phyloP scores from a whole-genome alignment of 2,888 invertebrate species.

The Eupithecia centaureata region DNA sequence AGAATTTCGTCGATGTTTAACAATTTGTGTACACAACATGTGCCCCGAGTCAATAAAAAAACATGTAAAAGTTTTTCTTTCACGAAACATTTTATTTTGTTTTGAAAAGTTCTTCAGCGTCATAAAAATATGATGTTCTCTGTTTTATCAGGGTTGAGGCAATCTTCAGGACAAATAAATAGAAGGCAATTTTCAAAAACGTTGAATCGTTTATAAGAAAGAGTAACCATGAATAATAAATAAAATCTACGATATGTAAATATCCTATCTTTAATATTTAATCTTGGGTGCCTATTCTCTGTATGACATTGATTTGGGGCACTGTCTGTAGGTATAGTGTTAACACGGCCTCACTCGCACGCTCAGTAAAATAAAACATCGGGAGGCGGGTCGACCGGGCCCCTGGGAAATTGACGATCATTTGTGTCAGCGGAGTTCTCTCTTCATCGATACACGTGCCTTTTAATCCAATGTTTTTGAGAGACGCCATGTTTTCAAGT shows the following conservation, averaged over 20 bases:
- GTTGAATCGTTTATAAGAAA: not conserved
- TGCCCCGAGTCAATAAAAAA: not conserved
- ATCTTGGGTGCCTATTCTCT: slow-evolving; percentile 1
- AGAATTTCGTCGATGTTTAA: slow-evolving; percentile 52
- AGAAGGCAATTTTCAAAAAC: not conserved
- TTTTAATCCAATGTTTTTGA: slow-evolving; percentile 40
- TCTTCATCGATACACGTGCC: slow-evolving; percentile 55
- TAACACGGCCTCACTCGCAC: slow-evolving; percentile 48
- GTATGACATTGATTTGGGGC: slow-evolving; percentile 15
- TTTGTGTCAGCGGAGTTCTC: slow-evolving; percentile 58
- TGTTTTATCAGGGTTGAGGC: not conserved
- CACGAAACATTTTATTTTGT: not conserved
- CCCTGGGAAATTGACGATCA: slow-evolving; percentile 62
- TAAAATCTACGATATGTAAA: not conserved
- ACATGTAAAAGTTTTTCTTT: not conserved
- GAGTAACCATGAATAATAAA: not conserved
- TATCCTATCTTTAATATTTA: slow-evolving; percentile 1
- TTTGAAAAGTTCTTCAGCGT: not conserved
- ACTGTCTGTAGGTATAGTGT: slow-evolving; percentile 43
- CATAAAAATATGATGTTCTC: not conserved
- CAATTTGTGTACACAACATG: slow-evolving; percentile 46
- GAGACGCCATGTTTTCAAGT: slow-evolving; percentile 23
- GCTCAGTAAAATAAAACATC: slow-evolving; percentile 55
- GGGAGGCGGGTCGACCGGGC: slow-evolving; percentile 48
- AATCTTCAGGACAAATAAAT: not conserved